Base-by-base conservation (phyloP, 1,140 invertebrate genomes). In the Dryas iulia region DNA sequence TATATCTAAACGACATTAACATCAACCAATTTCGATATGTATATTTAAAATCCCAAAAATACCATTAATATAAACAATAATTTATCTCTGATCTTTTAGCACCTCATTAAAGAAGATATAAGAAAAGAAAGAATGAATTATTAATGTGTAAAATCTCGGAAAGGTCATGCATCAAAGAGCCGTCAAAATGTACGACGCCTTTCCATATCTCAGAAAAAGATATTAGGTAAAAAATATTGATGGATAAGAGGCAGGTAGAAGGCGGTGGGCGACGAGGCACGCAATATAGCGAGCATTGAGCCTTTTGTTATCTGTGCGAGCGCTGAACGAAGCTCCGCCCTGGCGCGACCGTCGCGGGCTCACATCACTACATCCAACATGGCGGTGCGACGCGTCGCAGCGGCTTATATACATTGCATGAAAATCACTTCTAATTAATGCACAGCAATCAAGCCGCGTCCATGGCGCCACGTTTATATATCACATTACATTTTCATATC, bases 341-440 rank as follows among this genome's bases (percentile, higher is more conserved):
- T 74, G 72, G 54, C 70, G 62, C 60, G 57, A 56, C 65, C 66
- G 71, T 21, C 65, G 66, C 72, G n/a, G 14, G 21, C 56, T 69
- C 66, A 26, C 53, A 26, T 24, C 53, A 56, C 60, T 59, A 64
- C 68, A 74, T 69, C 71, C 76, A 84, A 83, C 71, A 86, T 85
- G 83, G 85, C 84, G 74, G 78, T 75, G 56, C 61, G 61, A 53
- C 70, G 66, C 67, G 77, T 59, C 78, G 74, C 69, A 68, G 69
- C 77, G 74, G 70, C 70, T 63, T 86, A 83, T 87, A 87, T 87
- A 70, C 73, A 72, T 75, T 76, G 82, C 83, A 87, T 84, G 81
- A 88, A 87, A 87, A 83, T 79, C 83, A 88, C 85, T 88, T 84
- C 87, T 81, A 88, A 88, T 90, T 90, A 90, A 90, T 88, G 87